Base-by-base conservation (phyloP, 2,113 vertebrate species). In the Dipodomys spectabilis region DNA sequence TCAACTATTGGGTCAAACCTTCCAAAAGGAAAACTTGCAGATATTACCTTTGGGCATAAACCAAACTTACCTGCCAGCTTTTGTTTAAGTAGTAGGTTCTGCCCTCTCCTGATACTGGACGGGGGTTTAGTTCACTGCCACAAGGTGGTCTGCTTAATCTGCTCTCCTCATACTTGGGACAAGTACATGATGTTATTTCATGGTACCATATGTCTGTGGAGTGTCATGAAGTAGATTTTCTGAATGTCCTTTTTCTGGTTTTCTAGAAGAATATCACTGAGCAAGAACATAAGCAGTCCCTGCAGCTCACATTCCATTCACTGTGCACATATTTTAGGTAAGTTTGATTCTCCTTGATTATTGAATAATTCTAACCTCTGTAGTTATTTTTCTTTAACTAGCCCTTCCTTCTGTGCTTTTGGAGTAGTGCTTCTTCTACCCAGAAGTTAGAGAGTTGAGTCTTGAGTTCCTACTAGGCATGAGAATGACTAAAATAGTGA, bases 271-370 rank as follows among this genome's bases (percentile, higher is more conserved):
- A 99, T 86, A 98, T 99, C 90, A 99, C 99, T 0, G 99, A 99
- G 80, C 98, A 99, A 68, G 98, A 99, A 67, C 99, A 99, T 94
- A 98, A 98, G 30, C 98, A 98, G 78, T 99, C 99, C 5, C 97
- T 98, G 19, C 99, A 98, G 92, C 98, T 99, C 90, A 99, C 99
- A 2, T 99, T 99, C 97, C 98, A 98, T 88, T 99, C 99, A 7
- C 98, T 99, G 57, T 99, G 99, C 96, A 98, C 98, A 2, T 99
- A 99, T 97, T 99, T 99, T 98, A 99, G 99, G 99, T 99, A 94
- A 98, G 97, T 94, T 9, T 86, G 6, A 44, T 89, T 65, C 20
- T 75, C 80, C 82, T 78, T 27, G 64, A 1, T 73, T 85, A n/a
- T 80, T 32, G 3, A 6, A 18, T 77, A 88, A 35, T 74, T 53